Evolutionary conservation across 2,113 vertebrate species (phyloP), one percentile per base, ranked within the genome.

Genomic region (Haliaeetus leucogaster): DNA sequence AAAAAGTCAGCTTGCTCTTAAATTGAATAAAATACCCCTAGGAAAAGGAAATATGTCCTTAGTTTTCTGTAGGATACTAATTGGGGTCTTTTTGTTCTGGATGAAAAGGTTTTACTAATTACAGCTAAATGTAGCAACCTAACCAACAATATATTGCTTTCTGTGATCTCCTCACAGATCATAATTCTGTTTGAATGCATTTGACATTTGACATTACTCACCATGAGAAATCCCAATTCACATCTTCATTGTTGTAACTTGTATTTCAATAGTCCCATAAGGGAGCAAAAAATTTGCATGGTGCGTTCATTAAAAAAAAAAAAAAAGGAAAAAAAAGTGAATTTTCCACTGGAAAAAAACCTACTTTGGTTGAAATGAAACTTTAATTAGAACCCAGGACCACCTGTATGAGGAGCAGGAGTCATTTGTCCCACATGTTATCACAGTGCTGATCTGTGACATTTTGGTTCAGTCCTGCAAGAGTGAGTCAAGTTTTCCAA

Each of bases 291-390:
- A 70, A 71, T 68, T 68, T 68, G 4, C 13, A 42, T 22, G 2
- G 26, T 79, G 48, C 4, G 13, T 43, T 7, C 0, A 26, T 53
- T 6, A 8, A 13, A 2, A 18, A 43, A 19, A 7, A 7, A 14
- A 7, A 16, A 5, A 10, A 22, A 15, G 13, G 14, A 36, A 23
- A 20, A 20, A 15, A 48, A 23, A 23, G 21, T n/a, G 18, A 30
- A 6, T 52, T 53, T 66, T 66, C 18, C 32, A 43, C 29, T 56
- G 13, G 29, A 18, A 79, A 89, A 56, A 34, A 21, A 10, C 13
- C 27, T 13, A 52, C 14, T 63, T 23, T 63, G 4, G 2, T 68
- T 94, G 48, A 74, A 67, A 42, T 30, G 7, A 91, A 77, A 29
- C 6, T 36, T 86, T 25, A 11, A 45, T 56, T 76, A 65, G 13